Conservation (phyloP, 1,140 invertebrate species). For the Periplaneta americana region DNA sequence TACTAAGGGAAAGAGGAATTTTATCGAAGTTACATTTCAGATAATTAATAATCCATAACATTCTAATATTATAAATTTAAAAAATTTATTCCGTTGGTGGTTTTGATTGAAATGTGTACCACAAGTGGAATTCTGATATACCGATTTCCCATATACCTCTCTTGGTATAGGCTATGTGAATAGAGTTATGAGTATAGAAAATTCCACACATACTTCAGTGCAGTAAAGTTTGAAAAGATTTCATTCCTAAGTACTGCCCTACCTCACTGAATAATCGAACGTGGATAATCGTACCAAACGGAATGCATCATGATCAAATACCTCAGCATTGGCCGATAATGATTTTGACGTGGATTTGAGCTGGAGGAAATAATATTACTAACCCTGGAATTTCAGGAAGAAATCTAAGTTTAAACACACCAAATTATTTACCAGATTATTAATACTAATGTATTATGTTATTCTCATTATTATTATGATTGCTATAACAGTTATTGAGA, state of each 20-base stretch:
- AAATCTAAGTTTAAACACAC: too few relatives aligned
- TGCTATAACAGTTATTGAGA: too few relatives aligned
- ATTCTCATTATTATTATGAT: too few relatives aligned
- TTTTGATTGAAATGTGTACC: too few relatives aligned
- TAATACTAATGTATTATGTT: too few relatives aligned
- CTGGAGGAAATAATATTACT: background rate
- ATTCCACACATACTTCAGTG: background rate
- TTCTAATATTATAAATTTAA: too few relatives aligned
- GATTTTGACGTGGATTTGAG: background rate
- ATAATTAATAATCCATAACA: too few relatives aligned
- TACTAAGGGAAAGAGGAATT: too few relatives aligned
- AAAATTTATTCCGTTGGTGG: too few relatives aligned
- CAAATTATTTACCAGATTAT: too few relatives aligned
- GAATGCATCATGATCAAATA: background rate
- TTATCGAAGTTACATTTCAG: too few relatives aligned
- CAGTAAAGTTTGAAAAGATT: background rate
- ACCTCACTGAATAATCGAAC: background rate
- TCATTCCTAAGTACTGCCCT: background rate
- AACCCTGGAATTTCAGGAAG: background rate
- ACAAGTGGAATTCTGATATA: background rate
- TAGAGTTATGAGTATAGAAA: background rate
- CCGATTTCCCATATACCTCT: background rate
- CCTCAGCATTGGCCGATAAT: background rate
- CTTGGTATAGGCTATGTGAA: background rate
- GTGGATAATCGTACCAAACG: background rate